Evolutionary conservation across 2,888 invertebrate species (phyloP).

Genomic region (Sinhomidia bicolor): DNA sequence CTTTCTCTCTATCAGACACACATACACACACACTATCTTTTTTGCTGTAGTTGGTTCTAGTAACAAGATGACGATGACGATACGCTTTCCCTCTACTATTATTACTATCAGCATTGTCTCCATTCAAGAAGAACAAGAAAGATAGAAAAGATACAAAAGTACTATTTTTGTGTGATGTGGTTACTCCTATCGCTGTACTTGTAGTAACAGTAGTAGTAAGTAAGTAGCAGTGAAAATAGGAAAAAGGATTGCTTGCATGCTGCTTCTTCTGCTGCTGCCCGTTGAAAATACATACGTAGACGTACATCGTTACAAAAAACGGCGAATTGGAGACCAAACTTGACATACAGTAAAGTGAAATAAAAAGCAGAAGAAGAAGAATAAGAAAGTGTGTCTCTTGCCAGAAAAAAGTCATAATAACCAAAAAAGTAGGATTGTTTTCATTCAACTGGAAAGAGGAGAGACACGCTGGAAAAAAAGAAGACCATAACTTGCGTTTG

Average conservation of each 20-base stretch:
- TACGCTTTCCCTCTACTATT: slow-evolving; percentile 5
- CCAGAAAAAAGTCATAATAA: slow-evolving; percentile 68
- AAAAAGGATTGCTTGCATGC: not conserved
- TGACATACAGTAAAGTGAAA: slow-evolving; percentile 30
- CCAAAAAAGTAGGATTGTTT: slow-evolving; percentile 60
- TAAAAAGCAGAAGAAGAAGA: slow-evolving; percentile 45
- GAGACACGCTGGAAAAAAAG: not conserved
- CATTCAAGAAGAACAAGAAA: slow-evolving; percentile 5
- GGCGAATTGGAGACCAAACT: slow-evolving; percentile 4
- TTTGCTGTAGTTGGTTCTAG: not conserved
- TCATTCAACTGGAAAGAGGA: slow-evolving; percentile 68
- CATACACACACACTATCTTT: too few relatives aligned
- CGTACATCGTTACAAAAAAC: too few relatives aligned
- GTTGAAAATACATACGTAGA: not conserved
- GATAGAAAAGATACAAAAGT: not conserved
- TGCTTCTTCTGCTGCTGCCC: slow-evolving; percentile 16
- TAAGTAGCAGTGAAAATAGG: too few relatives aligned
- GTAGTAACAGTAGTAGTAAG: too few relatives aligned
- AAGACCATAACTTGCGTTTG: slow-evolving; percentile 61
- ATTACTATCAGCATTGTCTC: slow-evolving; percentile 23
- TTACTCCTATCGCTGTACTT: not conserved
- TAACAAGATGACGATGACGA: slow-evolving; percentile 44
- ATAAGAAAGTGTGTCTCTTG: slow-evolving; percentile 56
- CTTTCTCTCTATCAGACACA: not conserved
- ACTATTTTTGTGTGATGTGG: slow-evolving; percentile 42